These are phyloP conservation scores for Cremastobaeus sp. DNA, from an alignment of 2,888 invertebrate genomes.

Conservation along the genomic window DNA sequence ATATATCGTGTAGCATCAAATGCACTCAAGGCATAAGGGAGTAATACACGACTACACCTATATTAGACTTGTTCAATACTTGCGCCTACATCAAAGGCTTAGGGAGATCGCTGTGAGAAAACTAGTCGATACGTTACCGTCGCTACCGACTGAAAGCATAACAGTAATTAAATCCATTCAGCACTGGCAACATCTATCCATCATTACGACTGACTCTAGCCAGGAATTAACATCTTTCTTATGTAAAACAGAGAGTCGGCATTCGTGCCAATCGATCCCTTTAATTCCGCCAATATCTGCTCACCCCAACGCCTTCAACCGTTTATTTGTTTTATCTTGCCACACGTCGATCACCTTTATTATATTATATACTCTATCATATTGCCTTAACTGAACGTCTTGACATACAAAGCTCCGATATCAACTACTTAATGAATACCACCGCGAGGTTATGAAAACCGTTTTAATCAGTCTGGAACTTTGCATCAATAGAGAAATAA, in stretches of 20 bases:
- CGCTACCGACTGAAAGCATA: slow-evolving; percentile 50
- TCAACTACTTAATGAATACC: too few relatives aligned
- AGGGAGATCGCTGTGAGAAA: slow-evolving; percentile 48
- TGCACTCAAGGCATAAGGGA: slow-evolving; percentile 44
- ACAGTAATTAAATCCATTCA: slow-evolving; percentile 56
- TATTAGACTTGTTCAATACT: slow-evolving; percentile 58
- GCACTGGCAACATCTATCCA: slow-evolving; percentile 40
- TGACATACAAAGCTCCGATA: too few relatives aligned
- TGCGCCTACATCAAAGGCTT: slow-evolving; percentile 51
- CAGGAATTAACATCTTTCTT: slow-evolving; percentile 43
- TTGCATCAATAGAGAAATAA: too few relatives aligned
- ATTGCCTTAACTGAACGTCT: slow-evolving; percentile 1
- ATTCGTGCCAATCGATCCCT: slow-evolving; percentile 38
- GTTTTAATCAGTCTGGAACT: too few relatives aligned
- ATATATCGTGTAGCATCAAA: slow-evolving; percentile 47
- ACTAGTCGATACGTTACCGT: slow-evolving; percentile 41
- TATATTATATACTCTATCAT: too few relatives aligned
- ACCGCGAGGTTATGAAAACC: too few relatives aligned
- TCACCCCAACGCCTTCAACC: slow-evolving; percentile 7
- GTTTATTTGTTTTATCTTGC: slow-evolving; percentile 22
- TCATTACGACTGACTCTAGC: slow-evolving; percentile 32
- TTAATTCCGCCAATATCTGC: slow-evolving; percentile 10
- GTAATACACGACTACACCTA: slow-evolving; percentile 42
- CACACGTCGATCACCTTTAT: background rate
- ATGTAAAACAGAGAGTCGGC: slow-evolving; percentile 26